phyloP scores from a whole-genome alignment of 2,113 vertebrate genomes.

The Puffinus mauretanicus region DNA sequence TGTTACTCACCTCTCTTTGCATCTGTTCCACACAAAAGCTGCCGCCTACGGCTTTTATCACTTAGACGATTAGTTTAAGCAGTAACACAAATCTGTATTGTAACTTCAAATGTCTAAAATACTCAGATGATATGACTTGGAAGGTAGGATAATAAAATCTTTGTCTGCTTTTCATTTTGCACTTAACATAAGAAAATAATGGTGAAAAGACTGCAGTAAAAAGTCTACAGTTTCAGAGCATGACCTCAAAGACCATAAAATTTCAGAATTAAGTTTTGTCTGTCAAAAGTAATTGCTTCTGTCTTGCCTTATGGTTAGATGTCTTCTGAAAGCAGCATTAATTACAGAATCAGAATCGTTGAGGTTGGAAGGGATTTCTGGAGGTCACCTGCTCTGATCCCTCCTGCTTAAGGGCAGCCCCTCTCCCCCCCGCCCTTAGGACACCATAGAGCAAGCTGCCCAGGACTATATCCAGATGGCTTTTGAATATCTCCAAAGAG shows the following conservation, averaged over 20 bases:
- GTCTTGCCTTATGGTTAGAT: not conserved
- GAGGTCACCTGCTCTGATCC: not conserved
- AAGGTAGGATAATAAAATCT: not conserved
- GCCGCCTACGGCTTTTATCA: not conserved
- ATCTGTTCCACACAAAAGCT: not conserved
- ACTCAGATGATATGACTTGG: not conserved
- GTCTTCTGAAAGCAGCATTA: not conserved
- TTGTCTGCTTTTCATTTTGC: not conserved
- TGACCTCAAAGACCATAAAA: not conserved
- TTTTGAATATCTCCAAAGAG: not conserved
- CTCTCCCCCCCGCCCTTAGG: too few species aligned
- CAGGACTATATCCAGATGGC: not conserved
- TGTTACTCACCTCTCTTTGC: not conserved
- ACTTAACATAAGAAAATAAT: not conserved
- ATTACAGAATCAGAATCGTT: not conserved
- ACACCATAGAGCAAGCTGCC: not conserved
- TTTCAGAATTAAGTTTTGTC: not conserved
- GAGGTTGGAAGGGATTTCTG: not conserved
- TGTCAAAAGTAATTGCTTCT: not conserved
- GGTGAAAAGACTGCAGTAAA: not conserved
- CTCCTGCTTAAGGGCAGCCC: not conserved
- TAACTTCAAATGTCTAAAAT: not conserved
- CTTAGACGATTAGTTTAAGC: not conserved
- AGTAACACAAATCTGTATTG: not conserved
- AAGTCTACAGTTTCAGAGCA: not conserved